These are phyloP conservation scores for Ficedula albicollis DNA, from an alignment of 2,797 vertebrate genomes.

Conservation along the genomic window DNA sequence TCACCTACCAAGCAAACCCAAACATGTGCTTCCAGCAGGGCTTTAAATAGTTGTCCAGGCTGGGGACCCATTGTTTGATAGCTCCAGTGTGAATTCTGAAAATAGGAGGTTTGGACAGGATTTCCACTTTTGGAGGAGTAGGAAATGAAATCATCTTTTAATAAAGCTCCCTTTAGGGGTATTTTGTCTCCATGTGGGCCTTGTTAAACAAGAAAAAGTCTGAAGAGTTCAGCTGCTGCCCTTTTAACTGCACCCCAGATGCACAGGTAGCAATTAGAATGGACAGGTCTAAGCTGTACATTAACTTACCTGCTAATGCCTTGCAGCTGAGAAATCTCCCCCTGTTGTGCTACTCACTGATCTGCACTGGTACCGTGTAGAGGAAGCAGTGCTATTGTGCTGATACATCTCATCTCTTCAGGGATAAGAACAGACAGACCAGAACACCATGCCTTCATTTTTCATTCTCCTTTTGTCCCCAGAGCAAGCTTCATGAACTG, in stretches of 20 bases:
- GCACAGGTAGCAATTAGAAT: not conserved
- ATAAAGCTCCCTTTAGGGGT: slow-evolving; percentile 56
- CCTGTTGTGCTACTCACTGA: not conserved
- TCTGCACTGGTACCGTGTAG: accelerated
- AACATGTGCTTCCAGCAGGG: slow-evolving; percentile 18
- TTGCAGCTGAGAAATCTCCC: not conserved
- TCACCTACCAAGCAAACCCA: slow-evolving; percentile 13
- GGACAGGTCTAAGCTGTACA: not conserved
- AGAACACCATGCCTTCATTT: not conserved
- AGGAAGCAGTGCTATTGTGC: not conserved
- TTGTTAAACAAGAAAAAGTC: not conserved
- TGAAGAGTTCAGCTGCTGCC: not conserved
- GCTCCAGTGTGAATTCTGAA: slow-evolving; percentile 31
- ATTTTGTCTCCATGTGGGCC: slow-evolving; percentile 60
- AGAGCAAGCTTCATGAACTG: not conserved
- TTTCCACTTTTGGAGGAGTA: slow-evolving; percentile 69
- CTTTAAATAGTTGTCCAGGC: slow-evolving; percentile 59
- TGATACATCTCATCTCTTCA: not conserved
- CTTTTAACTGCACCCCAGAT: not conserved
- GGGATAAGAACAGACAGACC: not conserved
- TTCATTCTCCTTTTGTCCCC: not conserved
- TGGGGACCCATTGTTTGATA: slow-evolving; percentile 62
- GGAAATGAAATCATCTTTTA: slow-evolving; percentile 77
- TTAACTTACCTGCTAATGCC: not conserved
- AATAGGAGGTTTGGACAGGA: slow-evolving; percentile 66